phyloP scores from a whole-genome alignment of 2,113 vertebrate genomes.

The Fregata magnificens region DNA sequence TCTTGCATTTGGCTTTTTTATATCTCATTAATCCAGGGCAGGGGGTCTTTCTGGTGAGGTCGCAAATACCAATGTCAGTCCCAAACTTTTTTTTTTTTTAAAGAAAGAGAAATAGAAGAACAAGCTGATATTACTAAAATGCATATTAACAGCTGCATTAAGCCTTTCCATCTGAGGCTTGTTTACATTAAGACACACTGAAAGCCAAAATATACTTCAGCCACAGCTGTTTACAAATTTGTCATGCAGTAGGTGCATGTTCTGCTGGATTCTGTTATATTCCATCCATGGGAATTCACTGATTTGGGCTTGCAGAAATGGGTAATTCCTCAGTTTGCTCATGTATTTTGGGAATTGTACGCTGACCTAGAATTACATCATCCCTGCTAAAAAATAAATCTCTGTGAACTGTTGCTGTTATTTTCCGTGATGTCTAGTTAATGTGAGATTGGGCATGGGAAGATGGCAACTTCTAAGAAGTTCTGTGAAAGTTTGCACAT shows the following conservation, averaged over 20 bases:
- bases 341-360: background rate
- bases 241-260: fast-evolving
- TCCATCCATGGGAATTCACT: background rate
- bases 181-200: background rate
- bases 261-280: background rate
- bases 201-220: background rate
- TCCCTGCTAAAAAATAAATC: background rate
- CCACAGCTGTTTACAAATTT: background rate
- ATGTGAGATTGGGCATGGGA: background rate
- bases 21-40: background rate
- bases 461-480: background rate
- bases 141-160: background rate
- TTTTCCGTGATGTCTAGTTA: background rate
- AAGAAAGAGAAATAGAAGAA: background rate
- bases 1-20: background rate
- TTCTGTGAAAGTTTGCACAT: background rate
- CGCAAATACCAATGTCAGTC: background rate
- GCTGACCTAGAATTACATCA: background rate
- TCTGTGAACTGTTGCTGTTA: background rate
- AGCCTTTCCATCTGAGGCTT: background rate
- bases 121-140: background rate
- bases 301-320: background rate
- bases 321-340: background rate
- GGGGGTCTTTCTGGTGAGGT: background rate
- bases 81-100: background rate